Percentiles rank a stretch among this genome's conserved stretches.
phyloP scores from a whole-genome alignment of 2,797 vertebrate genomes.

The Crypturellus tataupa region DNA sequence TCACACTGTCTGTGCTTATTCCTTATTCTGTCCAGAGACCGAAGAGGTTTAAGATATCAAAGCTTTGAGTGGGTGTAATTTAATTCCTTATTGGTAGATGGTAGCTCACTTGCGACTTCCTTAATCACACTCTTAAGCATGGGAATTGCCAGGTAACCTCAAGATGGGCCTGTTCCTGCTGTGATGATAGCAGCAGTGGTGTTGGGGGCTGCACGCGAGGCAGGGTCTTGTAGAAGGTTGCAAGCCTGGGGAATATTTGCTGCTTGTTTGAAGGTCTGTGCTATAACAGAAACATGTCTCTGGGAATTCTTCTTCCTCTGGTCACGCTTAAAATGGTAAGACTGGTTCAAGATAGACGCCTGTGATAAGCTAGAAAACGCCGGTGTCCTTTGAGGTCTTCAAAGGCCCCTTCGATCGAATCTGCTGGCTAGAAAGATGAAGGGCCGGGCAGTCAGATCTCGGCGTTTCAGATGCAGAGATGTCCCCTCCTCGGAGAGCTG shows the following conservation, averaged over 20 bases:
- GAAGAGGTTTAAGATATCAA: constrained; percentile 52
- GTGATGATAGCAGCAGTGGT: constrained; percentile 38
- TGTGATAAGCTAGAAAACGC: constrained; percentile 52
- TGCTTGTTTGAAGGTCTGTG: not conserved
- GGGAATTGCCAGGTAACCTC: not conserved
- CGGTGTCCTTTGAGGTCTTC: constrained; percentile 45
- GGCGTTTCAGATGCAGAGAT: fast-evolving
- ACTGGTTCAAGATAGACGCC: constrained; percentile 69
- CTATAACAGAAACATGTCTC: not conserved
- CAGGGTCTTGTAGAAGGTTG: not conserved
- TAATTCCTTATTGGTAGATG: not conserved
- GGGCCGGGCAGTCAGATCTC: not conserved
- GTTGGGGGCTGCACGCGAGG: not conserved
- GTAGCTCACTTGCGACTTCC: not conserved
- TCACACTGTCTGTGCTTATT: constrained; percentile 41
- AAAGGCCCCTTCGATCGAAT: constrained; percentile 41
- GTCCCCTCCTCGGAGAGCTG: not conserved
- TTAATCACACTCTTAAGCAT: not conserved
- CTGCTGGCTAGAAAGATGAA: not conserved
- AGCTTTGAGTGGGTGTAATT: constrained; percentile 14
- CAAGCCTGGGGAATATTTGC: not conserved
- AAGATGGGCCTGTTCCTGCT: not conserved
- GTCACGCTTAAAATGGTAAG: constrained; percentile 64
- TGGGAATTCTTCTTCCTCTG: constrained; percentile 2
- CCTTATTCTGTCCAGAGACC: constrained; percentile 40